Evolutionary conservation across 2,113 vertebrate genomes (phyloP), one percentile per base, ranked within the genome.

Genomic region (Hydropotes inermis): DNA sequence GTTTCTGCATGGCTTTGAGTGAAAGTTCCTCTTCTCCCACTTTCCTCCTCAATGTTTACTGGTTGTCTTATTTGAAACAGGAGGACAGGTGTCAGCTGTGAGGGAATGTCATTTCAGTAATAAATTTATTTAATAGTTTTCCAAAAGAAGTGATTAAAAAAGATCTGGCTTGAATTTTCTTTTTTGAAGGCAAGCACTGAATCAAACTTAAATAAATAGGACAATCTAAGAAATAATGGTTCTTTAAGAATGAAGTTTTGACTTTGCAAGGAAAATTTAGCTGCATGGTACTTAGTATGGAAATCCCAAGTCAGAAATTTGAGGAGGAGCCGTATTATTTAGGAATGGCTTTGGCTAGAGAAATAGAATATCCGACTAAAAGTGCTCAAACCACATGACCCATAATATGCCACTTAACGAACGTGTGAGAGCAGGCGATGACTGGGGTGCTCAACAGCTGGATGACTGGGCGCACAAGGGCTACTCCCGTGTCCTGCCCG

Each of bases 21-120:
- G 47, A 87, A 88, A 61, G 27, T 83, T 88, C 50, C 94, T 87
- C 30, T 25, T 57, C 55, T 8, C 28, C 54, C 28, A 28, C 52
- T 87, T 50, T 47, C 85, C 83, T 87, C 57, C 79, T 95, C 81
- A 92, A 4, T 82, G 87, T 87, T 79, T 39, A 92, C 79, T 36
- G 50, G 17, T 52, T 95, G 92, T 79, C 39, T 12, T n/a, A 13
- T 60, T 83, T 96, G 92, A 97, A 79, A 21, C 47, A 13, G 14
- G 28, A 90, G 57, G 54, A 94, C 96, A 98, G 89, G 61, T 96
- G 95, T 95, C 96, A 95, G 89, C 87, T 96, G 82, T 12, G 83
- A 58, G 43, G 12, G 23, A 36, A 81, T 61, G 50, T 52, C 57
- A 64, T 79, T 83, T 70, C 67, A 39, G 67, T 70, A 70, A 39